A percentile compares a stretch with the other conserved stretches of the same genome.
Conservation (phyloP, 2,797 vertebrate species). For the Percopsis omiscomaycus region DNA sequence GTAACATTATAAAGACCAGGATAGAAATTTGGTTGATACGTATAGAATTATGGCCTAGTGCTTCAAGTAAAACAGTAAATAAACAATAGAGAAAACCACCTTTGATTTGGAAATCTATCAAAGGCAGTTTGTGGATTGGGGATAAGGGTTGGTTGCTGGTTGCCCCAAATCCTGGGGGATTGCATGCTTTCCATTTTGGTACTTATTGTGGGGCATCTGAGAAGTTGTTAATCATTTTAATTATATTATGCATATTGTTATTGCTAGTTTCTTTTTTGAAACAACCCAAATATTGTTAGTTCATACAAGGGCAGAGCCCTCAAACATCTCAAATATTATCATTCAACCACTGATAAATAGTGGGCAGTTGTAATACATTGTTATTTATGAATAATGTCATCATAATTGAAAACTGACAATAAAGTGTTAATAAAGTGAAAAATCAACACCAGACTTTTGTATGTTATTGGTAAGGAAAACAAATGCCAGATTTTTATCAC, state of each 20-base stretch:
- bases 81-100: constrained; percentile 16
- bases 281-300: constrained; percentile 13
- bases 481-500: too few species aligned
- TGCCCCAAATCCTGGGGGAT: constrained; percentile 28
- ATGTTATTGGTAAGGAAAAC: too few species aligned
- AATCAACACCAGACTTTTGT: too few species aligned
- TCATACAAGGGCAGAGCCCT: constrained; percentile 52
- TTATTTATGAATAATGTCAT: constrained; percentile 33
- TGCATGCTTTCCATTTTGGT: constrained; percentile 22
- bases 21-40: too few species aligned
- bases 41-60: too few species aligned
- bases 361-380: constrained; percentile 14
- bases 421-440: constrained; percentile 27
- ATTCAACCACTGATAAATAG: constrained; percentile 27
- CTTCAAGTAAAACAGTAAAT: constrained; percentile 1
- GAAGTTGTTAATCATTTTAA: constrained; percentile 1
- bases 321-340: constrained; percentile 15
- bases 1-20: background rate
- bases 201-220: constrained; percentile 5
- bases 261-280: constrained; percentile 8
- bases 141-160: background rate
- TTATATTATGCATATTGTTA: constrained; percentile 4
- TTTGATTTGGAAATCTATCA: too few species aligned
- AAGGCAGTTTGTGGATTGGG: too few species aligned
- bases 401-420: constrained; percentile 45